These are phyloP conservation scores for Sandelia bainsii DNA, from an alignment of 2,797 vertebrate species.

Conservation along the genomic window DNA sequence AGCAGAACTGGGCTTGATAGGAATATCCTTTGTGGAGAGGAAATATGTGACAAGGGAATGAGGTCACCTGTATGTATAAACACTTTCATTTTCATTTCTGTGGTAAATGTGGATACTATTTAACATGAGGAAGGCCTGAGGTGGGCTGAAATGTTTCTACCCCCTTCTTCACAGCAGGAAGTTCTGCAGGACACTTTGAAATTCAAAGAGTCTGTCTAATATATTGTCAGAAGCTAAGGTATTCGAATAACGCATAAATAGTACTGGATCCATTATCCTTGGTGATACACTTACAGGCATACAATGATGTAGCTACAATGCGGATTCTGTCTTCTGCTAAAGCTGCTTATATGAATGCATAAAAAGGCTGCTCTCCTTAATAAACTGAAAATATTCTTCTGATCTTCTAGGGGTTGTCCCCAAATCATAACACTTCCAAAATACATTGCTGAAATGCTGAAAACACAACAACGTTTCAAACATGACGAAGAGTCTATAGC, in stretches of 20 bases:
- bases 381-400: not conserved
- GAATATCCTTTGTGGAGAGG: constrained; percentile 23
- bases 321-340: not conserved
- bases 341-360: constrained; percentile 17
- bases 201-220: constrained; percentile 3
- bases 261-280: not conserved
- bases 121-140: not conserved
- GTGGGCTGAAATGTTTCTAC: not conserved
- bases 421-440: not conserved
- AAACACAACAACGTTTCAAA: not conserved
- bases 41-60: constrained; percentile 13
- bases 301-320: not conserved
- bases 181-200: not conserved
- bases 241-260: constrained; percentile 12
- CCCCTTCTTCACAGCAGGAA: not conserved
- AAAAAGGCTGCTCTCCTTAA: not conserved
- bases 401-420: not conserved
- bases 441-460: not conserved
- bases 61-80: constrained; percentile 10
- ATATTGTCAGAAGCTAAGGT: not conserved
- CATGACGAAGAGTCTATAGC: not conserved
- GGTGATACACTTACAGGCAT: not conserved
- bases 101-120: not conserved
- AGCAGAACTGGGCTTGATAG: constrained; percentile 14
- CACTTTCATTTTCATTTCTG: not conserved